Conservation (phyloP, 2,797 vertebrate genomes). For the Gephyroberyx darwinii region DNA sequence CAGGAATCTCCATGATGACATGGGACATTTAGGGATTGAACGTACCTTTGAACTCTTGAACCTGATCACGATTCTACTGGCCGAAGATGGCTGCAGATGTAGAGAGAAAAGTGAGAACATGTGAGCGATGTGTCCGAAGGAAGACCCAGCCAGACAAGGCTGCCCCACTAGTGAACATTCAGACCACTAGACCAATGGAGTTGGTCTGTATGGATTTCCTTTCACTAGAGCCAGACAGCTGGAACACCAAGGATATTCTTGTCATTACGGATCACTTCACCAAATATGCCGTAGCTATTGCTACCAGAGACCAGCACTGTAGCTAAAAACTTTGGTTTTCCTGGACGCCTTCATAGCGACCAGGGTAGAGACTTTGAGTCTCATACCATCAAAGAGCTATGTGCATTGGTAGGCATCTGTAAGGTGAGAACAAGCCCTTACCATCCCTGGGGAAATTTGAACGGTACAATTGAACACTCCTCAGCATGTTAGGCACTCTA, state of each 20-base stretch:
- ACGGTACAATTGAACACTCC: conserved; percentile 12
- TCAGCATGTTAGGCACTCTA: conserved; percentile 24
- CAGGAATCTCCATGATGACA: conserved; percentile 24
- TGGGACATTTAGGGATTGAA: conserved; percentile 19
- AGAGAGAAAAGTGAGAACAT: conserved; percentile 8
- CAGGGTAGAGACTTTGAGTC: conserved; percentile 28
- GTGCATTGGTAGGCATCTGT: conserved; percentile 10
- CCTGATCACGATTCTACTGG: conserved; percentile 19
- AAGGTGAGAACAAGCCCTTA: conserved; percentile 26
- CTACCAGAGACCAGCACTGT: conserved; percentile 17
- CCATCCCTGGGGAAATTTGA: conserved; percentile 10
- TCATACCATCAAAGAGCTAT: conserved; percentile 22
- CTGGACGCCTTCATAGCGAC: conserved; percentile 18
- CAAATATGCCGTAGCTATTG: too few species aligned
- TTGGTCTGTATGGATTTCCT: conserved; percentile 1
- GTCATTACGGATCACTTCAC: too few species aligned
- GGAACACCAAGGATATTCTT: too few species aligned
- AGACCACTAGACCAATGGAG: conserved; percentile 10
- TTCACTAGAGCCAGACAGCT: too few species aligned
- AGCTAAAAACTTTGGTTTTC: conserved; percentile 15
- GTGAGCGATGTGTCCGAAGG: conserved; percentile 12
- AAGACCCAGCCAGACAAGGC: conserved; percentile 15
- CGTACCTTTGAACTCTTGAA: conserved; percentile 12
- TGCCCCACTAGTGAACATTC: conserved; percentile 9
- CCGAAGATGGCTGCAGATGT: conserved; percentile 12